phyloP scores from a whole-genome alignment of 2,113 vertebrate species.

The Empidonax traillii region DNA sequence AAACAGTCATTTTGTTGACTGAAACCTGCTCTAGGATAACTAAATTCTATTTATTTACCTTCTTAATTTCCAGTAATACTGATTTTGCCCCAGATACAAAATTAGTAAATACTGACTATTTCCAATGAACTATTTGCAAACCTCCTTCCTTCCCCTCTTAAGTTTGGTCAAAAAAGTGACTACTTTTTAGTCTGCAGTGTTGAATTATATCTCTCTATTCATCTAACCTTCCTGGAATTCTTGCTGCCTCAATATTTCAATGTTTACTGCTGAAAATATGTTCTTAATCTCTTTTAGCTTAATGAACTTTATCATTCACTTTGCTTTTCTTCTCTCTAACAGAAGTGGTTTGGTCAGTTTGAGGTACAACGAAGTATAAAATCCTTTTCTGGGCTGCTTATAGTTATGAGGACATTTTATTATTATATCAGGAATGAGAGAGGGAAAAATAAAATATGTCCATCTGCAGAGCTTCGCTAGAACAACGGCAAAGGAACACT shows the following conservation, averaged over 20 bases:
- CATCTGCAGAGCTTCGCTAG: background rate
- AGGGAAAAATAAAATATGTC: background rate
- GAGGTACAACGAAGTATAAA: background rate
- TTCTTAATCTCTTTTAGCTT: background rate
- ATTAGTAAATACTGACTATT: background rate
- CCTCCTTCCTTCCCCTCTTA: background rate
- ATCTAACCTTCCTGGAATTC: background rate
- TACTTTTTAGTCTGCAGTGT: background rate
- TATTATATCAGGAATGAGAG: background rate
- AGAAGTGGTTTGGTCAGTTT: background rate
- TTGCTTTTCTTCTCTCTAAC: background rate
- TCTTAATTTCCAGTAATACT: background rate
- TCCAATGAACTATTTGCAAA: background rate
- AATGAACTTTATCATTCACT: background rate
- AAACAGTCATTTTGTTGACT: background rate
- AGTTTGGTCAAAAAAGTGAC: background rate
- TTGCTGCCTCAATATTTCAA: background rate
- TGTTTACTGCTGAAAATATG: background rate
- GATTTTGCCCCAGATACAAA: background rate
- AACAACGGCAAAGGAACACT: background rate
- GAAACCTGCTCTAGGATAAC: background rate
- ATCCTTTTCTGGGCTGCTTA: background rate
- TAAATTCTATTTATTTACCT: slow-evolving; percentile 1
- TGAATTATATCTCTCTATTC: background rate
- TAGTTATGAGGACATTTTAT: background rate